These are phyloP conservation scores for Beroe forskalii DNA, from an alignment of 37 sponge, comb jelly and placozoan genomes.

Conservation along the genomic window DNA sequence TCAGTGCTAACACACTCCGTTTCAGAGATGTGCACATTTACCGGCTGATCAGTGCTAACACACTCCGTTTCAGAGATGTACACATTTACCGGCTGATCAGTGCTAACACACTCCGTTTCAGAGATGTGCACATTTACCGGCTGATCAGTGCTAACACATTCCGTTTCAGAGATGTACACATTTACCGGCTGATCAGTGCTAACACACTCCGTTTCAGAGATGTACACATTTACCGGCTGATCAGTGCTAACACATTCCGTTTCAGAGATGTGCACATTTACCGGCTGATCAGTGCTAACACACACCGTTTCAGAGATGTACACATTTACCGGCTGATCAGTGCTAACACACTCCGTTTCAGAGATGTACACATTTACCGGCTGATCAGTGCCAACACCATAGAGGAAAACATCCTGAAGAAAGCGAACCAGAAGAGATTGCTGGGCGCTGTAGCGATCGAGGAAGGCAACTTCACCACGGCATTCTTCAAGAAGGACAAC, in stretches of 20 bases:
- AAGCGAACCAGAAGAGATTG: slow-evolving; percentile 94
- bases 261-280: slow-evolving; percentile 96
- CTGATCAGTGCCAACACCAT: slow-evolving; percentile 88
- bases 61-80: no score
- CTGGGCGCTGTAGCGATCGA: slow-evolving; percentile 96
- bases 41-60: no score
- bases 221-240: slow-evolving; percentile 93
- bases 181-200: no score
- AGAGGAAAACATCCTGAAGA: slow-evolving; percentile 98
- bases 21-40: no score
- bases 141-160: no score
- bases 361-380: slow-evolving; percentile 98
- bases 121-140: no score
- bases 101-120: no score
- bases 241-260: no score
- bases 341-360: neutral
- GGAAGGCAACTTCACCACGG: slow-evolving; percentile 92
- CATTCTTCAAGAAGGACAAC: slow-evolving; percentile 89
- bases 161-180: no score
- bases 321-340: slow-evolving; percentile 84
- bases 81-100: no score
- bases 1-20: no score
- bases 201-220: no score
- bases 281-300: slow-evolving; percentile 83
- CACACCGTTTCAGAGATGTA: slow-evolving; percentile 74